Base-by-base conservation (phyloP, 1,140 invertebrate species). In the Aphelinus certus region DNA sequence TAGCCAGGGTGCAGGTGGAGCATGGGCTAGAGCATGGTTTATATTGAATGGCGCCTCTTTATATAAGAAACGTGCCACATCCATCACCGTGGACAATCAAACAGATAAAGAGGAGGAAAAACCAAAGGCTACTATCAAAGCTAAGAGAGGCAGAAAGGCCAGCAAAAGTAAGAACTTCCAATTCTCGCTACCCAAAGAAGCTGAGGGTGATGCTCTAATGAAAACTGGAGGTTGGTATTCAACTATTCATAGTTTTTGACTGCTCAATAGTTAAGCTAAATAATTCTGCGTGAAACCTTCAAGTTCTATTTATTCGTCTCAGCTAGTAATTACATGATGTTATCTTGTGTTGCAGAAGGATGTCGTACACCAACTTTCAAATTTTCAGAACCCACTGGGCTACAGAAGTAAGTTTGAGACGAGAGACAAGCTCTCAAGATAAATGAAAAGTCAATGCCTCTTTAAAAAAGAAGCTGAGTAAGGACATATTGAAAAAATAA, bases 1-100 rank as follows among this genome's bases (percentile, higher is more conserved):
- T 88, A 87, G 92, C 43, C 86, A 87, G 77, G 88, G 90, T 4
- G 89, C 89, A 55, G 85, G 91, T 51, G 91, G 92, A 45, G 91
- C 92, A 55, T 96, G 95, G 95, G 90, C 91, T 1, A 92, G 91
- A 78, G 89, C 93, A 42, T 96, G 95, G 91, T 96, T 94, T 86
- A 90, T 96, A 46, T 88, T 96, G 62, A 92, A 94, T 79, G 91
- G 92, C 62, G 91, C 92, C 61, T 92, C 92, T 73, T 88, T 96
- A 47, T 96, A 95, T 85, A 81, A 77, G 61, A 86, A 78, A 75
- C 79, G 78, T 6, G 48, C 78, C 0, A 42, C 56, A 0, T 82
- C 82, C 0, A 70, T 55, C 3, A 76, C 78, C 0, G 10, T 26
- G 47, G 64, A 42, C 1, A 53, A 53, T 53, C 4, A 53, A 53